phyloP scores from a whole-genome alignment of 2,888 invertebrate genomes.

The Chironomus riparius region DNA sequence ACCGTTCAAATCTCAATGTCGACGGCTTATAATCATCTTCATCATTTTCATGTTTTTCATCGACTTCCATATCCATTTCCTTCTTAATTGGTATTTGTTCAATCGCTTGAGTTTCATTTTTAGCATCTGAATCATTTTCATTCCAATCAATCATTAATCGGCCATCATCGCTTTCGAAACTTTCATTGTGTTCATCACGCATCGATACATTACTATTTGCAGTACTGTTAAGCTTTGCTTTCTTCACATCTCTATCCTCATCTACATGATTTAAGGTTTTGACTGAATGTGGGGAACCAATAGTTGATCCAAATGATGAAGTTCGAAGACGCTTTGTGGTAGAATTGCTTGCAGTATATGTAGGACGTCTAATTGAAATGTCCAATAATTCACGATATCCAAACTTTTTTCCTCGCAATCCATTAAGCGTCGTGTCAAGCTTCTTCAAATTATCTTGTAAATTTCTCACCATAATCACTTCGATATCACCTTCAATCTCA shows the following conservation, averaged over 20 bases:
- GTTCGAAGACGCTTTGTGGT: neutral
- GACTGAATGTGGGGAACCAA: neutral
- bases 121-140: neutral
- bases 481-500: constrained; percentile 12
- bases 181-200: neutral
- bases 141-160: neutral
- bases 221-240: neutral
- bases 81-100: neutral
- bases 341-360: neutral
- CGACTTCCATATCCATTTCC: neutral
- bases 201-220: neutral
- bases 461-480: neutral
- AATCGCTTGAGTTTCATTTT: neutral
- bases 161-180: neutral
- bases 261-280: neutral
- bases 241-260: neutral
- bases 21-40: neutral
- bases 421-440: neutral
- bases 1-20: neutral
- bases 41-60: neutral
- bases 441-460: neutral
- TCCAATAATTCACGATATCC: neutral
- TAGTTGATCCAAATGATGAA: neutral
- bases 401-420: neutral
- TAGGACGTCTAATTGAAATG: neutral